These are phyloP conservation scores for Nasalis larvatus DNA, from an alignment of 2,113 vertebrate genomes.

Conservation along the genomic window DNA sequence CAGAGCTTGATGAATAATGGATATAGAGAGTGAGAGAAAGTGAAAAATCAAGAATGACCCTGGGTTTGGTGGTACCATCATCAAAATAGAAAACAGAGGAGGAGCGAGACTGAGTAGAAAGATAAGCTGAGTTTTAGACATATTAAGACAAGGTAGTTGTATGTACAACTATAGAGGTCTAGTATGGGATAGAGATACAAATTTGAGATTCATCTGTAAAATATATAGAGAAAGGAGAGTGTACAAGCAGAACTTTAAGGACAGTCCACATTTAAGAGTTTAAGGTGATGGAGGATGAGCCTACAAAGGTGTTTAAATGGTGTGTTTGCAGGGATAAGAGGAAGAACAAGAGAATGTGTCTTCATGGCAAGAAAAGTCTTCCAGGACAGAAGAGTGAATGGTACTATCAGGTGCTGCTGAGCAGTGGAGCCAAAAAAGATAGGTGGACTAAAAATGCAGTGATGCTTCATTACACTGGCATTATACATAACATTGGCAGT, in stretches of 20 bases:
- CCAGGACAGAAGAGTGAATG: background rate
- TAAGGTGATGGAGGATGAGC: background rate
- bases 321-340: background rate
- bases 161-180: background rate
- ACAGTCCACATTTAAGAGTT: background rate
- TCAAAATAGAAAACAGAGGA: background rate
- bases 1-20: background rate
- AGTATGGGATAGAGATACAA: background rate
- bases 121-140: background rate
- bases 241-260: background rate
- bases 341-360: background rate
- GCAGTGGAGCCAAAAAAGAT: background rate
- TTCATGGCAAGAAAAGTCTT: background rate
- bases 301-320: background rate
- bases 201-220: background rate
- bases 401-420: slow-evolving; percentile 6
- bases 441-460: background rate
- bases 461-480: background rate
- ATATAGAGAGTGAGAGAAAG: background rate
- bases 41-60: background rate
- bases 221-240: background rate
- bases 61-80: background rate
- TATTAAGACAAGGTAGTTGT: background rate
- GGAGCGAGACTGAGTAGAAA: background rate
- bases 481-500: background rate